Percentiles rank a stretch among this genome's conserved stretches.
Conservation (phyloP, 2,113 vertebrate species). For the Oostethus manadensis region DNA sequence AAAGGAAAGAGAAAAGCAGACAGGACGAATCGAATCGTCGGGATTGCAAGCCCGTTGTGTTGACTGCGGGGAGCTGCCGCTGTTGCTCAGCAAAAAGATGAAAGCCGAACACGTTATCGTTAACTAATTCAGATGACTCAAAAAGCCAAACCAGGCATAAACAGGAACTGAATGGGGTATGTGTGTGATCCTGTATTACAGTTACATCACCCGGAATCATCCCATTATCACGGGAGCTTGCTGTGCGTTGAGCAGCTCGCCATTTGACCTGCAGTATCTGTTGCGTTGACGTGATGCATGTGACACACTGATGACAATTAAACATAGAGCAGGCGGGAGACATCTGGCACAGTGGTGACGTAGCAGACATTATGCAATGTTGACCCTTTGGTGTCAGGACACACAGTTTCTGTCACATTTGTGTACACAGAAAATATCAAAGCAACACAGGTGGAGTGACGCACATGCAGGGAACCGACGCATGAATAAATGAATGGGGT, state of each 20-base stretch:
- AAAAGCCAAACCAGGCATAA: not conserved
- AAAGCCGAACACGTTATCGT: conserved; percentile 23
- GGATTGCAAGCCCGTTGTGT: conserved; percentile 18
- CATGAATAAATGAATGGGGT: not conserved
- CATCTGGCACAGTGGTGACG: conserved; percentile 39
- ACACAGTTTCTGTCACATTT: conserved; percentile 14
- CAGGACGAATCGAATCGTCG: conserved; percentile 12
- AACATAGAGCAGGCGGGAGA: conserved; percentile 36
- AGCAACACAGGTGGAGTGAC: not conserved
- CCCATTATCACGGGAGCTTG: conserved; percentile 22
- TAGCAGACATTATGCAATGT: conserved; percentile 32
- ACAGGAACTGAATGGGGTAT: not conserved
- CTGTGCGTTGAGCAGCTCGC: conserved; percentile 42
- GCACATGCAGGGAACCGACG: not conserved
- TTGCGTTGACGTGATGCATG: conserved; percentile 51
- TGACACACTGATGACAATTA: conserved; percentile 53
- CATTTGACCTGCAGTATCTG: conserved; percentile 27
- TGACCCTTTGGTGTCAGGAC: conserved; percentile 35
- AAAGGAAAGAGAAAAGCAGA: conserved; percentile 9
- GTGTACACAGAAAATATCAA: conserved; percentile 3
- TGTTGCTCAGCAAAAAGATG: conserved; percentile 29
- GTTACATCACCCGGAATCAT: conserved; percentile 34
- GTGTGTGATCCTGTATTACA: conserved; percentile 7
- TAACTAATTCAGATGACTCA: conserved; percentile 9
- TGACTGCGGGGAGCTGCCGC: conserved; percentile 21